Base-by-base conservation (phyloP, 2,888 invertebrate genomes). In the Leucophenga montana region DNA sequence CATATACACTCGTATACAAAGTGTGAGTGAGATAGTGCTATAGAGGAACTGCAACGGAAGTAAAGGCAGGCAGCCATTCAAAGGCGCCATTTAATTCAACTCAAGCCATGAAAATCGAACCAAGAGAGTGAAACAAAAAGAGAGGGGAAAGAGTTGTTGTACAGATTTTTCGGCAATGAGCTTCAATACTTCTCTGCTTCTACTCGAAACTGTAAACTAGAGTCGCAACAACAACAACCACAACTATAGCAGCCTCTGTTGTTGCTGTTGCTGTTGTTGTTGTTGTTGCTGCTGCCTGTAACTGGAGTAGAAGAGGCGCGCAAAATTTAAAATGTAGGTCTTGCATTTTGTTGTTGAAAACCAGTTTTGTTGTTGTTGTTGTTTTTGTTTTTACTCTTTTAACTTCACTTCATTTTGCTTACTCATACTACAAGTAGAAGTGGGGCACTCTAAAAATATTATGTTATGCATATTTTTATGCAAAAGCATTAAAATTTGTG, bases 291-390 rank as follows among this genome's bases (percentile, higher is more conserved):
- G 27, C n/a, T 57, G 57, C n/a, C 31, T 11, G 18, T 67, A 68
- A 68, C 53, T 68, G 68, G 68, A 54, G 68, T 68, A 68, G 62
- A 68, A 68, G 68, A 68, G 50, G 68, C 68, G 68, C 68, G 68
- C 61, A 68, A 68, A 61, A 54, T n/a, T 31, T 39, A n/a, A 61
- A 31, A 53, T 64, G 20, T 66, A 54, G 66, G 66, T 66, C 54
- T 27, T 16, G 20, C 6, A 31, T 27, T 39, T 11, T 53, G 6
- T 53, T 18, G 3, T 18, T 53, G 9, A 44, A 62, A 80, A 80
- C 80, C 80, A 71, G 82, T 80, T 82, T 78, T 61, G 50, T 18
- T 27, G 4, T 27, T 27, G 27, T 27, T 3, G 3, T 5, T 5
- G 9, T 39, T 9, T 27, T 57, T 18, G n/a, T 57, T 27, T 20